Percentiles rank a stretch among this genome's conserved stretches.
These are phyloP conservation scores for Dermolepida albohirtum DNA, from an alignment of 2,888 invertebrate species.

Conservation along the genomic window DNA sequence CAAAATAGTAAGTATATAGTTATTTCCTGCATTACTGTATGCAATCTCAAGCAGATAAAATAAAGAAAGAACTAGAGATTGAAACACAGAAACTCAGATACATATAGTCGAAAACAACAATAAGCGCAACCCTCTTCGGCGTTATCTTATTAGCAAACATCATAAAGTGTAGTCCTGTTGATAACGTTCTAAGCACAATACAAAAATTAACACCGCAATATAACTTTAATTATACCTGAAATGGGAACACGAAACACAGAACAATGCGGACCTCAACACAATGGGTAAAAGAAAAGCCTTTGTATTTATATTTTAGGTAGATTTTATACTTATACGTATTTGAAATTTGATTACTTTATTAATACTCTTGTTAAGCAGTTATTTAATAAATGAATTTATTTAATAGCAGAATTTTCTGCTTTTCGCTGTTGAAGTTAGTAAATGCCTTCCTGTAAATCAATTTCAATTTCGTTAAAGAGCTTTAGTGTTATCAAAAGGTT, in stretches of 20 bases:
- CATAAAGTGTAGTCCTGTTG: constrained; percentile 46
- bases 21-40: too few relatives aligned
- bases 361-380: constrained; percentile 24
- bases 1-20: too few relatives aligned
- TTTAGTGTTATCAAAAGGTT: too few relatives aligned
- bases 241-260: constrained; percentile 45
- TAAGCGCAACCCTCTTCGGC: constrained; percentile 21
- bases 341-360: constrained; percentile 39
- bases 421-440: too few relatives aligned
- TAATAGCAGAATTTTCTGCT: too few relatives aligned
- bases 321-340: constrained; percentile 29
- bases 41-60: too few relatives aligned
- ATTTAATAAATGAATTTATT: neutral
- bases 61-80: neutral
- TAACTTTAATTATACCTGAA: constrained; percentile 51
- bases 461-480: neutral
- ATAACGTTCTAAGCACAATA: constrained; percentile 48
- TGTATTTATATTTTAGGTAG: constrained; percentile 42
- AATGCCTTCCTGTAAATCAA: constrained; percentile 9
- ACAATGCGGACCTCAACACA: constrained; percentile 44
- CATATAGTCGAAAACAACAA: constrained; percentile 16
- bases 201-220: constrained; percentile 51
- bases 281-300: constrained; percentile 42
- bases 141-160: constrained; percentile 45
- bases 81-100: neutral